These are phyloP conservation scores for Phyllostomus discolor DNA, from an alignment of 2,113 vertebrate genomes.

Conservation along the genomic window DNA sequence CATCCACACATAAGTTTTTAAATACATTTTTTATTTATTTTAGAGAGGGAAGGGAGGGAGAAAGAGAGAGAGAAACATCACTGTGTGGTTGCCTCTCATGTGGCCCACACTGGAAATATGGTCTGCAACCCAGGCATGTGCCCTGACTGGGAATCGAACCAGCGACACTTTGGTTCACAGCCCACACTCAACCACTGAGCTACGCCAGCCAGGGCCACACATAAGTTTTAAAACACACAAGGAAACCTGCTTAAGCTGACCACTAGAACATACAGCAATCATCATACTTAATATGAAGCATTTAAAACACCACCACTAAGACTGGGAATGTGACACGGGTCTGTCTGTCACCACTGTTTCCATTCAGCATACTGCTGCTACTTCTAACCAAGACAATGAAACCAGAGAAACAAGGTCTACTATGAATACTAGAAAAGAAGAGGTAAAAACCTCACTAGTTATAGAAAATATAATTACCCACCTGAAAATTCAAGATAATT, in stretches of 20 bases:
- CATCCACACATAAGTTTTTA: not conserved
- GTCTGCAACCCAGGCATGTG: too few relatives aligned
- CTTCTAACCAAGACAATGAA: not conserved
- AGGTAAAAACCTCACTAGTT: not conserved
- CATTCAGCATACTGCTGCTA: not conserved
- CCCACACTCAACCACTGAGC: too few relatives aligned
- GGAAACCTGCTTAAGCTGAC: not conserved
- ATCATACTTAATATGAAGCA: not conserved
- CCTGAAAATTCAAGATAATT: not conserved
- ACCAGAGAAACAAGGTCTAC: not conserved
- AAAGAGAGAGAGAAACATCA: too few relatives aligned
- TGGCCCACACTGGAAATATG: too few relatives aligned
- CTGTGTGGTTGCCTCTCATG: too few relatives aligned
- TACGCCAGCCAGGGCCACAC: not conserved
- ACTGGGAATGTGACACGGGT: not conserved
- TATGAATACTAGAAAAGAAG: not conserved
- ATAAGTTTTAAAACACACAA: not conserved
- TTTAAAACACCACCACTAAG: not conserved
- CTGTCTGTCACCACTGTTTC: not conserved
- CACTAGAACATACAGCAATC: not conserved
- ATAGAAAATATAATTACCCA: not conserved
- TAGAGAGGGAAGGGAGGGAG: too few relatives aligned
- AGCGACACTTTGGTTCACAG: too few relatives aligned
- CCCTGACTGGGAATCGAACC: too few relatives aligned
- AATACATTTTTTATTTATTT: not conserved